Evolutionary conservation across 2,113 vertebrate genomes (phyloP), one percentile per base, ranked within the genome.

Genomic region (Vimba vimba): DNA sequence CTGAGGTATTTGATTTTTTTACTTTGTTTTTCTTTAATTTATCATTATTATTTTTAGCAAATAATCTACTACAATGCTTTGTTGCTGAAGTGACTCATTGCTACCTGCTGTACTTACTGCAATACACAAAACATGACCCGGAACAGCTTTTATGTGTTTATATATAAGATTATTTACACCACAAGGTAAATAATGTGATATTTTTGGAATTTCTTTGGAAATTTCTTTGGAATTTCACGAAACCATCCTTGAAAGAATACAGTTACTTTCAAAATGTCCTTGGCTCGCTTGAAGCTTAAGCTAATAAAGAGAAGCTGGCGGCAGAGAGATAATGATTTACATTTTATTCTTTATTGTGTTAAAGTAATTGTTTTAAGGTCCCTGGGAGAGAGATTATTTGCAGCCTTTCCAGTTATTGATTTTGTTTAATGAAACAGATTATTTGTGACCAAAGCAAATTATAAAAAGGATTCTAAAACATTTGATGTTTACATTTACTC

Each of bases 1-100:
- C 94, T 91, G 95, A 96, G 95, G 95, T 96, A 96, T 94, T 96
- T 95, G 92, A 93, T 91, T 87, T 86, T 83, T 45, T 73, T 86
- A 83, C 87, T 91, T 91, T 89, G 79, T 90, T 85, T 90, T 43
- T 79, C 73, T 59, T 90, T 90, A 71, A 59, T 88, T 55, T 87
- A 90, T 52, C 25, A 86, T 88, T 62, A 50, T 3, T 33, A 27
- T 27, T 27, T 27, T 27, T 27, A 27, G 27, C 27, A 27, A 27
- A 90, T 93, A 87, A 93, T 92, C 91, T 88, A 86, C 86, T 91
- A 69, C 64, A 84, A 59, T 90, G 91, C 92, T 92, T 89, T 13
- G 68, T 91, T 91, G 90, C 90, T 85, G 93, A 85, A 90, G 90
- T 87, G 68, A 82, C 90, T 91, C 30, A 66, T 84, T 91, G 89